phyloP scores from a whole-genome alignment of 2,113 vertebrate species.

The Pterocles gutturalis region DNA sequence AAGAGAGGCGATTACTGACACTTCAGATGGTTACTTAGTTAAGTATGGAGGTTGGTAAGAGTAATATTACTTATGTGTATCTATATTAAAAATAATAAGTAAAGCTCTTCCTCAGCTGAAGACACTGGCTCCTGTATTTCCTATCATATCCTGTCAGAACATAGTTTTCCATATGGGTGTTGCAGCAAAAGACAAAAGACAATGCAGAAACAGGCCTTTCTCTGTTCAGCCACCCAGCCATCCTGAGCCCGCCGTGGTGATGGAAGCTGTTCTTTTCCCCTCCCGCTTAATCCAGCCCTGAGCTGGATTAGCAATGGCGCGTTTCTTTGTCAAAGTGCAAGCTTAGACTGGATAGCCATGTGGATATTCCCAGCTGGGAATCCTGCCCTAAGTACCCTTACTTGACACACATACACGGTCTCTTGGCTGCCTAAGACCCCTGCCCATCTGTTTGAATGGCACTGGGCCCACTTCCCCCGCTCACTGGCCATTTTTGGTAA shows the following conservation, averaged over 20 bases:
- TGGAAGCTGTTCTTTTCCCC: constrained; percentile 41
- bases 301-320: constrained; percentile 42
- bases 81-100: neutral
- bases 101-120: neutral
- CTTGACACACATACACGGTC: constrained; percentile 50
- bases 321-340: constrained; percentile 33
- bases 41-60: neutral
- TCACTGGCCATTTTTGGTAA: constrained; percentile 14
- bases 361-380: constrained; percentile 55
- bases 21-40: neutral
- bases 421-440: constrained; percentile 65
- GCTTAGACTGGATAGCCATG: constrained; percentile 35
- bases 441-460: constrained; percentile 72
- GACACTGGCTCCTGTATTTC: neutral
- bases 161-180: fast-evolving
- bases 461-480: constrained; percentile 31
- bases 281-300: constrained; percentile 17
- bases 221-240: neutral
- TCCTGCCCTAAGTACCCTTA: constrained; percentile 64
- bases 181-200: neutral
- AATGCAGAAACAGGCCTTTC: neutral
- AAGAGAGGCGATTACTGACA: neutral
- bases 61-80: neutral
- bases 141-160: fast-evolving
- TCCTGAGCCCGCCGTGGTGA: neutral